These are phyloP conservation scores for Sporophila hypoxantha DNA, from an alignment of 2,113 vertebrate species.

Conservation along the genomic window DNA sequence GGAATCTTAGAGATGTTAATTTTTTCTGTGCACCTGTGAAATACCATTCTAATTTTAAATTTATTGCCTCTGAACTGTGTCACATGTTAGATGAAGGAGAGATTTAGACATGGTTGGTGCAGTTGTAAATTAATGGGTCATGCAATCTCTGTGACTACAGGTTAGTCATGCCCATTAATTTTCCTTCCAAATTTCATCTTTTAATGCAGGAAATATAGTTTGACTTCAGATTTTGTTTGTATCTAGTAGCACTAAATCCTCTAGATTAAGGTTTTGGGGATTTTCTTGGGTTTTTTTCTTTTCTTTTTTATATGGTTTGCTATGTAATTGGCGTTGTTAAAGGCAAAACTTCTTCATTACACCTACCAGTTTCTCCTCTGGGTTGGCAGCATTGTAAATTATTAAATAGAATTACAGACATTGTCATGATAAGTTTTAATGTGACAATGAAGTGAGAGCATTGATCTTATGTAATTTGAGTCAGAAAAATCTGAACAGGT, in stretches of 20 bases:
- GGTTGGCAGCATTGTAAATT: constrained; percentile 40
- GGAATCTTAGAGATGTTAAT: neutral
- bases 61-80: constrained; percentile 14
- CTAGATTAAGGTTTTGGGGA: neutral
- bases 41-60: constrained; percentile 1
- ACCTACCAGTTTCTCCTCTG: neutral
- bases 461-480: constrained; percentile 61
- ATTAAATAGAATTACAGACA: constrained; percentile 47
- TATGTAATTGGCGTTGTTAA: neutral
- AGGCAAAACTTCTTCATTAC: neutral
- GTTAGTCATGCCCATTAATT: constrained; percentile 24
- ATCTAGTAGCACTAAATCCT: neutral
- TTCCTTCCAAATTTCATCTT: constrained; percentile 1
- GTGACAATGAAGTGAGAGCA: constrained; percentile 51
- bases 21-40: constrained; percentile 16
- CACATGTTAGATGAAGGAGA: neutral
- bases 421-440: constrained; percentile 56
- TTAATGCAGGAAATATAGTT: constrained; percentile 14
- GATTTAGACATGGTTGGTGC: constrained; percentile 4
- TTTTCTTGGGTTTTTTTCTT: neutral
- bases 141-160: constrained; percentile 9
- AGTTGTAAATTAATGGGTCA: constrained; percentile 3
- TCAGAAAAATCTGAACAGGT: constrained; percentile 54
- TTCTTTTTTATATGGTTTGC: neutral
- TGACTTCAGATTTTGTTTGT: constrained; percentile 13